Base-by-base conservation (phyloP, 2,888 invertebrate genomes). In the Embidobia sp. region DNA sequence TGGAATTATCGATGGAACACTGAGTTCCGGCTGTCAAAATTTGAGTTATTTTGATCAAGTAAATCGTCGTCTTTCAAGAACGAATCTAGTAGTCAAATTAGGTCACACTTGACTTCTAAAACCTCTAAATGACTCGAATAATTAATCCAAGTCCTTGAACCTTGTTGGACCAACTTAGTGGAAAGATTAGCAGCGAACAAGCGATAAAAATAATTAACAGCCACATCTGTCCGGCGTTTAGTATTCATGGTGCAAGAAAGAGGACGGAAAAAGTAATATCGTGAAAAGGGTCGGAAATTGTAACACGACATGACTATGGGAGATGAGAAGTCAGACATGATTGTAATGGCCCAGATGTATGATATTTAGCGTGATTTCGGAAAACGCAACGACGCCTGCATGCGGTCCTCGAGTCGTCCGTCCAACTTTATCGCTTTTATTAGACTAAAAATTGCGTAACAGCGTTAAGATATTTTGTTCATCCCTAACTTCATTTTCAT, bases 361-460 rank as follows among this genome's bases (percentile, higher is more conserved):
- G 70, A 70, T 76, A 73, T 76, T 72, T 73, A 72, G 69, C 72
- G 72, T 73, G 72, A 76, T 75, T 76, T 67, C 69, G 69, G 51
- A 29, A 29, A 16, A 48, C 53, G 51, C 55, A 59, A 75, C 75
- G 70, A 77, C 76, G 76, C 64, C 59, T 73, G 69, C 73, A 57
- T 72, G 73, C 48, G 51, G 49, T 66, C 48, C 78, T 78, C 72
- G 63, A 75, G 70, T 76, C 80, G 79, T 81, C 79, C 76, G 80
- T 82, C 74, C 77, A 46, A 77, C 79, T 84, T 82, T 83, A 84
- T 84, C 80, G 80, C 80, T 82, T 84, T 82, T 80, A 81, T 80
- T 49, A 57, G 42, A 80, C 84, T 84, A 83, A 83, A 82, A 80
- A 80, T 79, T n/a, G n/a, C n/a, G n/a, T n/a, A n/a, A n/a, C n/a